These are phyloP conservation scores for Pelosia muscerda DNA, from an alignment of 2,888 invertebrate species.

Conservation along the genomic window DNA sequence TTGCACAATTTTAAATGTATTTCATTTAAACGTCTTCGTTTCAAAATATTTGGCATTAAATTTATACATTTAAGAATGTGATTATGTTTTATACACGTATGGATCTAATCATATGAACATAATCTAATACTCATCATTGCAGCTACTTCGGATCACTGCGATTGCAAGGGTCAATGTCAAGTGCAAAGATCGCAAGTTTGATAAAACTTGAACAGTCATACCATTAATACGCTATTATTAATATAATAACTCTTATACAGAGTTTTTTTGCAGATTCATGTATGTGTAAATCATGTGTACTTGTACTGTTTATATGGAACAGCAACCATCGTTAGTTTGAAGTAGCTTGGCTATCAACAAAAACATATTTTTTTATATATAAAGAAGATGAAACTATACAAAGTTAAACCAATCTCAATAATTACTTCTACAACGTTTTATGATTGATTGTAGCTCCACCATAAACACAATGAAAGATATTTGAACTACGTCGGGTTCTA, in stretches of 20 bases:
- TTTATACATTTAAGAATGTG: background rate
- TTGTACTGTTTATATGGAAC: background rate
- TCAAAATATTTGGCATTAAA: too few species aligned
- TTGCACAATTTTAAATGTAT: too few species aligned
- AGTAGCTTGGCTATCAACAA: background rate
- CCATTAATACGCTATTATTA: background rate
- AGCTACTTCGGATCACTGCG: background rate
- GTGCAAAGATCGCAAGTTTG: background rate
- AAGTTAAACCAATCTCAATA: too few species aligned
- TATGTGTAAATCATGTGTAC: background rate
- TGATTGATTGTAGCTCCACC: background rate
- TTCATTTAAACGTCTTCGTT: too few species aligned
- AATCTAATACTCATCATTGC: background rate
- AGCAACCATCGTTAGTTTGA: background rate
- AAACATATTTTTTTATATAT: background rate
- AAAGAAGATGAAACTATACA: background rate
- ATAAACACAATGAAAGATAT: background rate
- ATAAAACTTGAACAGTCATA: background rate
- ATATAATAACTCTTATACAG: background rate
- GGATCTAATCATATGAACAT: background rate
- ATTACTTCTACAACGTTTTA: too few species aligned
- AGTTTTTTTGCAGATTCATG: background rate
- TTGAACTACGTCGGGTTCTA: background rate
- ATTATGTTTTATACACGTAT: background rate
- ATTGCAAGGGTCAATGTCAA: conserved; percentile 1